phyloP scores from a whole-genome alignment of 1,140 invertebrate species.

The Nasonia vitripennis region DNA sequence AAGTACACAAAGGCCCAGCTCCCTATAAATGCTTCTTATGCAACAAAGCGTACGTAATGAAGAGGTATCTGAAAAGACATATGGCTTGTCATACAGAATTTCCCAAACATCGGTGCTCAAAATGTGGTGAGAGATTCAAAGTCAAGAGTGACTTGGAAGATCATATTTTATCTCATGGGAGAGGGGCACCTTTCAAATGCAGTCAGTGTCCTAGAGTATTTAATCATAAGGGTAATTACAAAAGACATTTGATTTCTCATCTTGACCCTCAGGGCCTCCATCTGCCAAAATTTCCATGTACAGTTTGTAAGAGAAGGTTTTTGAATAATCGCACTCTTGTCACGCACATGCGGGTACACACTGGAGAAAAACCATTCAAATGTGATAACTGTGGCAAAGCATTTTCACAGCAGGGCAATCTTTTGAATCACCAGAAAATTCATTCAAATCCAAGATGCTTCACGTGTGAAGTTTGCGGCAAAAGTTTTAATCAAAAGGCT shows the following conservation, averaged over 20 bases:
- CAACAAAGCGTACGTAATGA: slow-evolving; percentile 75
- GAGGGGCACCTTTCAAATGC: slow-evolving; percentile 67
- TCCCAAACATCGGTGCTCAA: slow-evolving; percentile 73
- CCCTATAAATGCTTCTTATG: slow-evolving; percentile 79
- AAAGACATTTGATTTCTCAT: slow-evolving; percentile 68
- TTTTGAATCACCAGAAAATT: slow-evolving; percentile 77
- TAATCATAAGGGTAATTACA: slow-evolving; percentile 72
- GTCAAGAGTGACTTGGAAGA: slow-evolving; percentile 66
- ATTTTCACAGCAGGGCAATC: slow-evolving; percentile 77
- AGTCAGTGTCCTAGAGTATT: slow-evolving; percentile 68
- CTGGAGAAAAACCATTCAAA: slow-evolving; percentile 78
- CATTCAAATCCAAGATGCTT: slow-evolving; percentile 76
- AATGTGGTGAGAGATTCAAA: slow-evolving; percentile 68
- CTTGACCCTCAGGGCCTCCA: slow-evolving; percentile 65
- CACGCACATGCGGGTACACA: slow-evolving; percentile 80
- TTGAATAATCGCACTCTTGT: slow-evolving; percentile 70
- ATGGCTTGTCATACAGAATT: slow-evolving; percentile 77
- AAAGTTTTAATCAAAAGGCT: slow-evolving; percentile 72
- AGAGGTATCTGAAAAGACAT: slow-evolving; percentile 78
- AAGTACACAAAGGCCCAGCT: slow-evolving; percentile 77
- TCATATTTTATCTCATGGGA: slow-evolving; percentile 63
- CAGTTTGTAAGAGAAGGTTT: slow-evolving; percentile 76
- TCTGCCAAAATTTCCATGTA: slow-evolving; percentile 74
- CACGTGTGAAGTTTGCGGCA: slow-evolving; percentile 74
- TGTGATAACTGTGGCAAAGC: slow-evolving; percentile 74